A percentile compares a stretch with the other conserved stretches of the same genome.
phyloP scores from a whole-genome alignment of 1,140 invertebrate genomes.

The Pogonus chalceus region DNA sequence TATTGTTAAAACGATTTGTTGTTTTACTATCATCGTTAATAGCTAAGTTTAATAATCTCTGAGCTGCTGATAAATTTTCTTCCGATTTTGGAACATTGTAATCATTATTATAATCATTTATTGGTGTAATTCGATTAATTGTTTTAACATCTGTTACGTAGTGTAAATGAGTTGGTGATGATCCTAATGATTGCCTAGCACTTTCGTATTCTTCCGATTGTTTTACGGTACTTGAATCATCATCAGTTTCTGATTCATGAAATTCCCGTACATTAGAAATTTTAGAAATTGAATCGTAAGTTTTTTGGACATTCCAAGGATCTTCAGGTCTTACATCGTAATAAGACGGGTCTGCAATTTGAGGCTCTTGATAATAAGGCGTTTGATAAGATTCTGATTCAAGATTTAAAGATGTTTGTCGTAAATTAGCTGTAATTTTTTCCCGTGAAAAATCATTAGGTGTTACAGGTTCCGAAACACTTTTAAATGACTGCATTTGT shows the following conservation, averaged over 20 bases:
- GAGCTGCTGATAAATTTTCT: slow-evolving; percentile 20
- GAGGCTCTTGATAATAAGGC: neutral
- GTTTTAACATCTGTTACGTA: neutral
- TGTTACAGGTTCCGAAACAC: slow-evolving; percentile 1
- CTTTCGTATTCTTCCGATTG: neutral
- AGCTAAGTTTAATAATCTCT: slow-evolving; percentile 26
- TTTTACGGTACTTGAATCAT: slow-evolving; percentile 1
- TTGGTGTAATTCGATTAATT: neutral
- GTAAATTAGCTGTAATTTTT: neutral
- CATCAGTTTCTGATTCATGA: slow-evolving; percentile 1
- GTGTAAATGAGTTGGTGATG: neutral
- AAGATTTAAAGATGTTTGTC: neutral
- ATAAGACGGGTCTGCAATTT: neutral
- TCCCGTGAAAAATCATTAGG: neutral
- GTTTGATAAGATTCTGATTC: neutral
- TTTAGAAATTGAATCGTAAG: neutral
- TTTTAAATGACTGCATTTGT: neutral
- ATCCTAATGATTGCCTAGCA: neutral
- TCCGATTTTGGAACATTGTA: neutral
- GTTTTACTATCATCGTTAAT: slow-evolving; percentile 2
- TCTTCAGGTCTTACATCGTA: no score
- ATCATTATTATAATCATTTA: neutral
- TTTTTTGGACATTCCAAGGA: neutral
- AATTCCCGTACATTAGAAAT: neutral
- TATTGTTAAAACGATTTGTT: slow-evolving; percentile 48